Evolutionary conservation across 2,797 vertebrate species (phyloP).

Genomic region (Myotis myotis): DNA sequence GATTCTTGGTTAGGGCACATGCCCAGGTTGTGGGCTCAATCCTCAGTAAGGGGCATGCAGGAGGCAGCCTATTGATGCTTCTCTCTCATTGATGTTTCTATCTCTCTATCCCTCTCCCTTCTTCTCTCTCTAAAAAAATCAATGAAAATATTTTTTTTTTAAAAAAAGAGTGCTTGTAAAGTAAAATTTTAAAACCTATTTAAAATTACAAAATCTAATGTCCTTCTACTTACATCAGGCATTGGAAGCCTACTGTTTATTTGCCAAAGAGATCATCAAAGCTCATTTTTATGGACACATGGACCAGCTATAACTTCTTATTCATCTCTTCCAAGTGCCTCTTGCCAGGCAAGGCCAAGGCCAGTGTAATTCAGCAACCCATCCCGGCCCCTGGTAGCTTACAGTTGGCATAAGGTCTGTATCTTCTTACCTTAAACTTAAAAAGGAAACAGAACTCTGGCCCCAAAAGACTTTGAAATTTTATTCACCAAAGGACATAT

Average conservation of each 20-base stretch:
- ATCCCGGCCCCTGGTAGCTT: not conserved
- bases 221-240: not conserved
- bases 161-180: not conserved
- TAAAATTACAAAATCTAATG: not conserved
- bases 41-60: no score
- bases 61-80: no score
- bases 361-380: not conserved
- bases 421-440: not conserved
- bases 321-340: not conserved
- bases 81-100: no score
- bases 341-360: not conserved
- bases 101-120: no score
- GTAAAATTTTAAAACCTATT: not conserved
- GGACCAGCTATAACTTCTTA: not conserved
- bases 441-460: not conserved
- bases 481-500: not conserved
- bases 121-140: no score
- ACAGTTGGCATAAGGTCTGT: not conserved
- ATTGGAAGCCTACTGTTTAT: not conserved
- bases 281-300: not conserved
- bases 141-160: no score
- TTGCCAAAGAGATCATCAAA: not conserved
- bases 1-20: no score
- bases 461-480: not conserved
- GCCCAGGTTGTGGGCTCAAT: no score